phyloP scores from a whole-genome alignment of 1,140 invertebrate species.

The Pectinophora gossypiella region DNA sequence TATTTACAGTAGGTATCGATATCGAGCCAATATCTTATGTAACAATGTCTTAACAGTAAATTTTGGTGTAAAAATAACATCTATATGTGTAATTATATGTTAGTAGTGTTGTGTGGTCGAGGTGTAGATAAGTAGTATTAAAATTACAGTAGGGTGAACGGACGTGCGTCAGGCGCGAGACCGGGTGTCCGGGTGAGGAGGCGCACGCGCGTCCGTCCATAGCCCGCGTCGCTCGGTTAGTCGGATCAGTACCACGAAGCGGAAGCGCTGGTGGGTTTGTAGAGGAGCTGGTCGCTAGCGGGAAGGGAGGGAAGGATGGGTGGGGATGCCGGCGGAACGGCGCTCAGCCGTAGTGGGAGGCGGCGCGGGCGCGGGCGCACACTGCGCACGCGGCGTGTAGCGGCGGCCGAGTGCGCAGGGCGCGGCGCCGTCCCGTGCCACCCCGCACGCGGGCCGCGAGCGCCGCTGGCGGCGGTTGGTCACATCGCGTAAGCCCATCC shows the following conservation, averaged over 20 bases:
- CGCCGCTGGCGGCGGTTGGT: constrained; percentile 76
- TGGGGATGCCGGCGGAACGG: constrained; percentile 48
- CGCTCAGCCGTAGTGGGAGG: constrained; percentile 54
- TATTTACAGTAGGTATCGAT: constrained; percentile 45
- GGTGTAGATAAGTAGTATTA: constrained; percentile 44
- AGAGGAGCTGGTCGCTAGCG: constrained; percentile 17
- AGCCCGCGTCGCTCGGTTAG: constrained; percentile 56
- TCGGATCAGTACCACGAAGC: constrained; percentile 66
- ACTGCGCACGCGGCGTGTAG: no score
- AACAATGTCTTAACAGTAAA: constrained; percentile 46
- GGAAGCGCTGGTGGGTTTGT: constrained; percentile 49
- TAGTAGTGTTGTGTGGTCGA: constrained; percentile 69
- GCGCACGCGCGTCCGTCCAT: constrained; percentile 61
- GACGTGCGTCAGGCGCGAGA: constrained; percentile 42
- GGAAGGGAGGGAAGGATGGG: constrained; percentile 19
- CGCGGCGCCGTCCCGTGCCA: constrained; percentile 56
- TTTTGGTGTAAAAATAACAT: constrained; percentile 74
- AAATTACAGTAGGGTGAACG: constrained; percentile 49
- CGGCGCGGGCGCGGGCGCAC: constrained; percentile 44
- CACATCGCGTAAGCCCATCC: constrained; percentile 81
- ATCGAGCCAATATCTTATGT: constrained; percentile 48
- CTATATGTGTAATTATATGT: constrained; percentile 71
- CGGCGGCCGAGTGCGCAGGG: constrained; percentile 26
- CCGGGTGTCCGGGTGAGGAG: constrained; percentile 2
- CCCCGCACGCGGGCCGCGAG: constrained; percentile 69